These are phyloP conservation scores for Epizoanthus stellaris DNA, from an alignment of 92 coral and sea anemone species.

Conservation along the genomic window DNA sequence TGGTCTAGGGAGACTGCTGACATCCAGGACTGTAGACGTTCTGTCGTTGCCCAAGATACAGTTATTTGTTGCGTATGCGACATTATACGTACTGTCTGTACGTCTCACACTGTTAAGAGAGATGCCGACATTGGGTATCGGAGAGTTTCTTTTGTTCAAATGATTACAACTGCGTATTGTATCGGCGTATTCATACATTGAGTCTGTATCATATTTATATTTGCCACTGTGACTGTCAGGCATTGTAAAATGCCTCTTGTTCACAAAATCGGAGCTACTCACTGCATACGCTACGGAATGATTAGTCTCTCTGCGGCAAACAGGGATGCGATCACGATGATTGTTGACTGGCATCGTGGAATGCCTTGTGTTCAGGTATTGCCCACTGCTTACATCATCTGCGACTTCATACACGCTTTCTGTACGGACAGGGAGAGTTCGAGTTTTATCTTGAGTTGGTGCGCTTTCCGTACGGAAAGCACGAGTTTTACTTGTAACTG, in stretches of 20 bases:
- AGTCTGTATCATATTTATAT: background rate
- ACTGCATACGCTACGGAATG: background rate
- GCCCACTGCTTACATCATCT: background rate
- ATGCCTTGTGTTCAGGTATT: background rate
- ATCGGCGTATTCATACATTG: background rate
- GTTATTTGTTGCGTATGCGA: constrained; percentile 13
- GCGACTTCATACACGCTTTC: too few species aligned
- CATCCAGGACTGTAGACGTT: background rate
- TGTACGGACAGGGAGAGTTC: too few species aligned
- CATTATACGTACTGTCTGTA: constrained; percentile 1
- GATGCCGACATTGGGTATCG: background rate
- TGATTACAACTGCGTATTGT: background rate
- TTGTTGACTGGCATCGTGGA: background rate
- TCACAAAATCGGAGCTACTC: background rate
- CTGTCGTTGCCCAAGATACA: background rate
- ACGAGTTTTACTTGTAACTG: background rate
- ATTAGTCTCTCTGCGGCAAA: background rate
- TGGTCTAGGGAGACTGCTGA: background rate
- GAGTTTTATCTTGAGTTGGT: background rate
- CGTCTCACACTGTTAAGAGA: background rate
- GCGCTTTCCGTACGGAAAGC: background rate
- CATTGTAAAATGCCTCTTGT: background rate
- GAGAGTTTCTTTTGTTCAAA: background rate
- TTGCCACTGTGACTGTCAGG: background rate
- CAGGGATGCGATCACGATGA: background rate